Conservation (phyloP, 2,797 vertebrate genomes). For the Rhinichthys osculus region DNA sequence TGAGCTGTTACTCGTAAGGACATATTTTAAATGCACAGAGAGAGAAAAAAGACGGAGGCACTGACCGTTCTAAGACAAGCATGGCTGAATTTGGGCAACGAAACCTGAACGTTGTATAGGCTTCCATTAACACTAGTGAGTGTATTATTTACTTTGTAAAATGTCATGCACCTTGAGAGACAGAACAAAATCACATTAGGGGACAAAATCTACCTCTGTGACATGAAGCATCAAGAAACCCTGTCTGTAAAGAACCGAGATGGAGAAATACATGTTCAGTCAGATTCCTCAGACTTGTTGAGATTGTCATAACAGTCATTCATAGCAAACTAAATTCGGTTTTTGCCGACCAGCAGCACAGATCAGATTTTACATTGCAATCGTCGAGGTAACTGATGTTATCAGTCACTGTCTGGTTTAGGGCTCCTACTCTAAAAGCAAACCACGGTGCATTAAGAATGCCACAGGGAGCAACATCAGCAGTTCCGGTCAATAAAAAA, state of each 20-base stretch:
- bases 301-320: conserved; percentile 9
- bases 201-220: conserved; percentile 36
- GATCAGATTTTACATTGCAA: conserved; percentile 27
- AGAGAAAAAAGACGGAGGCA: neutral
- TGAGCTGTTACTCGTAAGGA: neutral
- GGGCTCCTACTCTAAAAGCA: conserved; percentile 8
- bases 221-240: conserved; percentile 45
- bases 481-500: conserved; percentile 29
- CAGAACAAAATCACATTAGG: conserved; percentile 45
- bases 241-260: neutral
- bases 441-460: conserved; percentile 10
- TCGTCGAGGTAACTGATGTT: conserved; percentile 10
- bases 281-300: neutral
- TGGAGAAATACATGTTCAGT: conserved; percentile 1
- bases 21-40: neutral
- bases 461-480: conserved; percentile 18
- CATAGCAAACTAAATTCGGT: neutral
- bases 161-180: conserved; percentile 36
- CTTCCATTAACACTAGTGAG: conserved; percentile 41
- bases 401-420: conserved; percentile 30
- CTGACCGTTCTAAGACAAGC: conserved; percentile 3
- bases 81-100: conserved; percentile 16
- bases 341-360: conserved; percentile 4
- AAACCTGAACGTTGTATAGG: conserved; percentile 1
- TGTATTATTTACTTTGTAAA: conserved; percentile 14